Base-by-base conservation (phyloP, 2,797 vertebrate species). In the Sus cebifrons region DNA sequence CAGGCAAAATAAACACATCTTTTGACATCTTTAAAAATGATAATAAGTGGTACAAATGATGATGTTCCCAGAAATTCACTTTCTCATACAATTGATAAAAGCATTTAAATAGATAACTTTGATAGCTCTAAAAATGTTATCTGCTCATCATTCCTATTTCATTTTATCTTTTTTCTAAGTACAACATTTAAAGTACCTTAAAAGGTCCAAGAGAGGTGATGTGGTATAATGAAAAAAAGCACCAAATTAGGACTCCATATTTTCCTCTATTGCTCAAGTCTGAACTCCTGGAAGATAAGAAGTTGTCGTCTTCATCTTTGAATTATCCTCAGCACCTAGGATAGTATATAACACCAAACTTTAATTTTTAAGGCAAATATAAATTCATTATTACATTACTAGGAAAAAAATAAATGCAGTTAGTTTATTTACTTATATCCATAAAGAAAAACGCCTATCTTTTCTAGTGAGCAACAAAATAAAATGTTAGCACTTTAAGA, bases 81-180 rank as follows among this genome's bases (percentile, higher is more conserved):
- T 86, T 89, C 77, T 91, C 49, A 67, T 70, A 44, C 5, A 92
- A 67, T 44, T 89, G 20, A 89, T 79, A 79, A 77, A 95, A 91
- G 40, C n/a, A 94, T 49, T 93, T 84, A 87, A 84, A 91, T 32
- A 64, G 44, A 64, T 71, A 97, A 86, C 10, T 68, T 73, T 52
- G 87, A 90, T 79, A 85, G 18, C 49, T 93, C 60, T 87, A 95
- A 94, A 91, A 78, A 93, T 89, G 65, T 84, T 93, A 94, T 32
- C 68, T 49, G 5, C 16, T 95, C 93, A 92, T n/a, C 70, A 93
- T 92, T 90, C 23, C 65, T 89, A 88, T 68, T 27, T 25, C 73
- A 84, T 79, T 97, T 89, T 96, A 54, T 86, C 71, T 89, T 92
- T 97, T 96, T 86, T 78, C 77, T 88, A 87, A 85, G 27, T 62